These are phyloP conservation scores for Darevskia mixta DNA, from an alignment of 2,797 vertebrate genomes.

Conservation along the genomic window DNA sequence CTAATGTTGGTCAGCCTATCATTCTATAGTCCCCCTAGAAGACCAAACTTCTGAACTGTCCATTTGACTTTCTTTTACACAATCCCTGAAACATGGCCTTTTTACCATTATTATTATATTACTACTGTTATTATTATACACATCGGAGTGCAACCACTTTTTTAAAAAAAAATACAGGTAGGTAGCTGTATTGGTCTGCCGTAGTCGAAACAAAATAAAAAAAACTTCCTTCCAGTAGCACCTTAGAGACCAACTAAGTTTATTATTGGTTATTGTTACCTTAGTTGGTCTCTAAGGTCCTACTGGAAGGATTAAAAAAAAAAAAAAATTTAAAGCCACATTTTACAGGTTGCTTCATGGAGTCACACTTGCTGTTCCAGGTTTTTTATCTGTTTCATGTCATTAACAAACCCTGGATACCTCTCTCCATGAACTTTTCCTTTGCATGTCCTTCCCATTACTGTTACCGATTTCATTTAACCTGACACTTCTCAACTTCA, in stretches of 20 bases:
- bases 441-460: constrained; percentile 1
- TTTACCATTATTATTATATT: background rate
- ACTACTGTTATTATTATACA: background rate
- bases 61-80: background rate
- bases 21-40: background rate
- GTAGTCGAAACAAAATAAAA: no score
- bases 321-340: background rate
- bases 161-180: no score
- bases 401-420: constrained; percentile 15
- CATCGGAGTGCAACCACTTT: background rate
- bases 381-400: constrained; percentile 16
- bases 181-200: no score
- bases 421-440: constrained; percentile 22
- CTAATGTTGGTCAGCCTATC: no score
- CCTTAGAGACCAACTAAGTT: no score
- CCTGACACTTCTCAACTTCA: constrained; percentile 21
- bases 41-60: background rate
- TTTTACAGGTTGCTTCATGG: constrained; percentile 14
- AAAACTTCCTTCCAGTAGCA: no score
- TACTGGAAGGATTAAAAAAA: no score
- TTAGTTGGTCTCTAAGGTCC: no score
- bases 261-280: no score
- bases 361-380: background rate
- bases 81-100: background rate
- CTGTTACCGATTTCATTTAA: constrained; percentile 1